Percentiles rank a stretch among this genome's conserved stretches.
Evolutionary conservation across 2,113 vertebrate species (phyloP).

Genomic region (Gasterosteus nipponicus): DNA sequence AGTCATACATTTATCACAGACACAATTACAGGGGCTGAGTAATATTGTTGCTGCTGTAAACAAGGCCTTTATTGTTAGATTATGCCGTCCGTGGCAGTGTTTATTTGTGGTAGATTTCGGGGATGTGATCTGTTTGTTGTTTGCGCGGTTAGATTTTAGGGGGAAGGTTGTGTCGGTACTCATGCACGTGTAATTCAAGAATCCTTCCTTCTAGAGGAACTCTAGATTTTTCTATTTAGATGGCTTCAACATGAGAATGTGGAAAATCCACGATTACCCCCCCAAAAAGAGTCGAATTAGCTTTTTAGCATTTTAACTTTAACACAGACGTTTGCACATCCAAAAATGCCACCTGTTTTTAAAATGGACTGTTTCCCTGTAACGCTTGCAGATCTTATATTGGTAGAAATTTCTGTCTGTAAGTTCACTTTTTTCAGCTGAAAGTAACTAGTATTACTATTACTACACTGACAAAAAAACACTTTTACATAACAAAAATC

Average conservation of each 20-base stretch:
- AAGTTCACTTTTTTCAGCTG: background rate
- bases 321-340: constrained; percentile 10
- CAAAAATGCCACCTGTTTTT: background rate
- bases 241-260: background rate
- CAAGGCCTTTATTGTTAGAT: constrained; percentile 39
- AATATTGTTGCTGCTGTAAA: constrained; percentile 72
- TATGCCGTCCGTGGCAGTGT: constrained; percentile 29
- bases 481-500: background rate
- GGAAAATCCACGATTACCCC: constrained; percentile 11
- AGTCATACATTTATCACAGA: constrained; percentile 52
- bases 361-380: too few relatives aligned
- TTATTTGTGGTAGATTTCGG: constrained; percentile 53
- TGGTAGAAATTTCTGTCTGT: background rate
- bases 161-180: background rate
- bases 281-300: constrained; percentile 23
- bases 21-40: constrained; percentile 41
- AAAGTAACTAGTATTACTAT: background rate
- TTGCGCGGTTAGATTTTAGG: constrained; percentile 16
- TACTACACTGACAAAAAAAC: background rate
- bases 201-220: background rate
- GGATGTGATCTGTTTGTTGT: constrained; percentile 44
- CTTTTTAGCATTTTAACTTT: background rate
- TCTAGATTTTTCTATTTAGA: background rate
- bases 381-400: background rate
- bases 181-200: background rate